phyloP scores from a whole-genome alignment of 1,140 invertebrate species.

The Drosophila bifasciata region DNA sequence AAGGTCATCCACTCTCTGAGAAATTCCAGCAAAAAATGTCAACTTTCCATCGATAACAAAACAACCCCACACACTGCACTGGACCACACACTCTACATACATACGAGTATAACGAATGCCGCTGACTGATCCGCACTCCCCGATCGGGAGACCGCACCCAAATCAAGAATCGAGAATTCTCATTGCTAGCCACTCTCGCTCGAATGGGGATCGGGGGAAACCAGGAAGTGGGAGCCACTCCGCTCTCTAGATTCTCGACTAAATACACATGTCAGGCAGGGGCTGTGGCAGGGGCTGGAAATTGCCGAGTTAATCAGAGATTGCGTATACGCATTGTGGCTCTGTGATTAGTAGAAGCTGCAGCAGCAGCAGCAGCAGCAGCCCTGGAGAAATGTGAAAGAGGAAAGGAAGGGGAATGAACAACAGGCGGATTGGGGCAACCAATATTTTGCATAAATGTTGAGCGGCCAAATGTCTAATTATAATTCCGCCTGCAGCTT shows the following conservation, averaged over 20 bases:
- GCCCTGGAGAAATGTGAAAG: not conserved
- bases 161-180: constrained; percentile 43
- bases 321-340: constrained; percentile 75
- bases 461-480: constrained; percentile 68
- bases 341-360: constrained; percentile 55
- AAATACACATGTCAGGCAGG: constrained; percentile 7
- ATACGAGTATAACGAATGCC: not conserved
- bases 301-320: constrained; percentile 64
- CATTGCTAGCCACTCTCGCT: constrained; percentile 28
- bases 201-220: constrained; percentile 1
- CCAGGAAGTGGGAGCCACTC: constrained; percentile 54
- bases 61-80: not conserved
- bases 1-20: constrained; percentile 15
- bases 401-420: not conserved
- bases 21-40: constrained; percentile 27
- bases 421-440: constrained; percentile 15
- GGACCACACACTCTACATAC: constrained; percentile 6
- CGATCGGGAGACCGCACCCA: constrained; percentile 40
- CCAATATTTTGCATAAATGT: constrained; percentile 78
- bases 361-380: not conserved
- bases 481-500: constrained; percentile 48
- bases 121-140: constrained; percentile 15
- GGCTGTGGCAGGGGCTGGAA: constrained; percentile 1
- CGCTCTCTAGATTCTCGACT: constrained; percentile 26
- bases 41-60: constrained; percentile 9